Evolutionary conservation across 2,888 invertebrate species (phyloP).

Genomic region (Heliconius ethilla): DNA sequence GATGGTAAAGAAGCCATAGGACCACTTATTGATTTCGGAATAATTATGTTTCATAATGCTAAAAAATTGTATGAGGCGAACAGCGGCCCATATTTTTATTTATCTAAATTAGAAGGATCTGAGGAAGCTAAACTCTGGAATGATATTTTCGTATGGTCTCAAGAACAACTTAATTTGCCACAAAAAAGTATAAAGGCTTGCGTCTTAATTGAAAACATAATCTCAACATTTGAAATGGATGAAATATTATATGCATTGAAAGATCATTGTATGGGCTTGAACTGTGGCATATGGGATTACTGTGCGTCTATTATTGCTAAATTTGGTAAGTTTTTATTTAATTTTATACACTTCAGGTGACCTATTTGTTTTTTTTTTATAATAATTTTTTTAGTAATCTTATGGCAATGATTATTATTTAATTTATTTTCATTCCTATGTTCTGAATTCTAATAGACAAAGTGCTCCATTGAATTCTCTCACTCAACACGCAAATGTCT

Average conservation of each 20-base stretch:
- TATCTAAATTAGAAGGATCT: conserved; percentile 86
- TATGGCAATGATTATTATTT: neutral
- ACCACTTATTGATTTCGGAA: conserved; percentile 86
- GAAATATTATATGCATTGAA: conserved; percentile 85
- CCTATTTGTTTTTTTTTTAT: neutral
- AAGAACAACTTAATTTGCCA: conserved; percentile 79
- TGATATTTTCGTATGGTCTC: conserved; percentile 85
- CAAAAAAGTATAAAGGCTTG: conserved; percentile 86
- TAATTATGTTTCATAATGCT: conserved; percentile 85
- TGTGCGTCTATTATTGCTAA: conserved; percentile 85
- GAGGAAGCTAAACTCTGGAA: conserved; percentile 86
- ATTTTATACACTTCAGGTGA: neutral
- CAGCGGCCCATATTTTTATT: conserved; percentile 86
- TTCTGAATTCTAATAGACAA: neutral
- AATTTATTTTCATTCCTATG: neutral
- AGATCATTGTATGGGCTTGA: conserved; percentile 86
- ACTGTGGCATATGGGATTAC: conserved; percentile 90
- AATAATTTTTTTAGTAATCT: neutral
- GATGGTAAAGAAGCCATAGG: conserved; percentile 84
- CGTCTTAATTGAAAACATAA: conserved; percentile 86
- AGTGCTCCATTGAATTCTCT: neutral
- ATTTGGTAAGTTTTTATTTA: conserved; percentile 74
- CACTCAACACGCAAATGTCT: neutral
- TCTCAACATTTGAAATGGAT: conserved; percentile 86
- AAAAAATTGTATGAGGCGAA: conserved; percentile 75